These are phyloP conservation scores for Chaitophorus viminalis DNA, from an alignment of 2,888 invertebrate species.

Conservation along the genomic window DNA sequence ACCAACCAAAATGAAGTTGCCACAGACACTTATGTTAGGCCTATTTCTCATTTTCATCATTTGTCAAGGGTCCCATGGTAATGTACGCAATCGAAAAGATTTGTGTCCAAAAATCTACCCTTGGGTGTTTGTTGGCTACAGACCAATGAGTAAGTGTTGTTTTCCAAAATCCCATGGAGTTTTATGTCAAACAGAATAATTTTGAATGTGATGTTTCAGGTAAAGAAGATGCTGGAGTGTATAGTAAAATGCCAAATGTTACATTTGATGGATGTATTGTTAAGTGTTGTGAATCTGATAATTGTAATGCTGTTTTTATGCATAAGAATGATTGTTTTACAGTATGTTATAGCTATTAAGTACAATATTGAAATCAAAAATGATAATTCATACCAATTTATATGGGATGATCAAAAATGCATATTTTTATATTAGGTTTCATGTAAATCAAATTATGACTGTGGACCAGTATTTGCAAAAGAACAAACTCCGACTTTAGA, in stretches of 20 bases:
- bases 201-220: slow-evolving; percentile 63
- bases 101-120: slow-evolving; percentile 67
- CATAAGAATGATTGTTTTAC: slow-evolving; percentile 81
- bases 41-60: background rate
- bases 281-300: slow-evolving; percentile 74
- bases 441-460: slow-evolving; percentile 67
- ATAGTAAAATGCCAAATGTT: slow-evolving; percentile 63
- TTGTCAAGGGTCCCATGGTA: slow-evolving; percentile 3
- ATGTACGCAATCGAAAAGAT: slow-evolving; percentile 40
- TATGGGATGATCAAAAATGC: background rate
- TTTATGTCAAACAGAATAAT: background rate
- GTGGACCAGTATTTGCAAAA: slow-evolving; percentile 74
- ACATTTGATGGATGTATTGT: slow-evolving; percentile 70
- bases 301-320: slow-evolving; percentile 84
- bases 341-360: slow-evolving; percentile 67
- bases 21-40: background rate
- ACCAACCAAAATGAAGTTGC: slow-evolving; percentile 6
- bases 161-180: background rate
- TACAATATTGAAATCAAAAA: background rate
- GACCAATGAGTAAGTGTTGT: slow-evolving; percentile 65
- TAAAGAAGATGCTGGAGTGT: slow-evolving; percentile 65
- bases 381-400: background rate
- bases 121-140: slow-evolving; percentile 67
- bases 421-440: slow-evolving; percentile 39
- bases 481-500: slow-evolving; percentile 72